These are phyloP conservation scores for Hyperoplus immaculatus DNA, from an alignment of 2,797 vertebrate genomes.

Conservation along the genomic window DNA sequence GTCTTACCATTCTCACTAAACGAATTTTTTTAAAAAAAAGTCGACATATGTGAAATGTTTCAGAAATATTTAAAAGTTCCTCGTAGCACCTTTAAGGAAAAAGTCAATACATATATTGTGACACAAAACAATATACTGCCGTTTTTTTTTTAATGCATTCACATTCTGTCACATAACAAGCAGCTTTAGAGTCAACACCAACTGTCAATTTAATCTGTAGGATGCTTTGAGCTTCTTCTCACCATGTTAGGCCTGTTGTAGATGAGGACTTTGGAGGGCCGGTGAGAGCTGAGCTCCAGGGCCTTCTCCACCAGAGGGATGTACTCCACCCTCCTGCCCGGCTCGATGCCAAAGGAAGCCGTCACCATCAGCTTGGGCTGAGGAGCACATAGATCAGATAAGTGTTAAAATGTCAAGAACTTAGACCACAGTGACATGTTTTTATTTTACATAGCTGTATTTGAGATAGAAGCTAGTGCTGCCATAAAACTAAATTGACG, in stretches of 20 bases:
- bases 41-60: too few species aligned
- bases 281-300: slow-evolving; percentile 87
- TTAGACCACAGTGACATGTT: background rate
- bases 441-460: background rate
- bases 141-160: slow-evolving; percentile 6
- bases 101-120: too few species aligned
- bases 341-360: slow-evolving; percentile 96
- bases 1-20: background rate
- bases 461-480: background rate
- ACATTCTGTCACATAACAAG: slow-evolving; percentile 10
- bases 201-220: background rate
- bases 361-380: slow-evolving; percentile 95
- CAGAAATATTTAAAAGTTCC: too few species aligned
- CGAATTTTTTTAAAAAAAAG: too few species aligned
- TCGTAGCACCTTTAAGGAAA: too few species aligned
- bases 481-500: background rate
- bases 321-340: slow-evolving; percentile 92
- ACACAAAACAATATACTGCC: too few species aligned
- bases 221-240: slow-evolving; percentile 50
- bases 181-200: background rate
- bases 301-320: slow-evolving; percentile 93
- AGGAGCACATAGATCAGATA: slow-evolving; percentile 25
- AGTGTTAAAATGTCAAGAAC: slow-evolving; percentile 13
- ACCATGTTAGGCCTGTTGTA: slow-evolving; percentile 94
- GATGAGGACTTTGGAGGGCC: slow-evolving; percentile 91